Conservation (phyloP, 2,113 vertebrate genomes). For the Misgurnus mizolepis region DNA sequence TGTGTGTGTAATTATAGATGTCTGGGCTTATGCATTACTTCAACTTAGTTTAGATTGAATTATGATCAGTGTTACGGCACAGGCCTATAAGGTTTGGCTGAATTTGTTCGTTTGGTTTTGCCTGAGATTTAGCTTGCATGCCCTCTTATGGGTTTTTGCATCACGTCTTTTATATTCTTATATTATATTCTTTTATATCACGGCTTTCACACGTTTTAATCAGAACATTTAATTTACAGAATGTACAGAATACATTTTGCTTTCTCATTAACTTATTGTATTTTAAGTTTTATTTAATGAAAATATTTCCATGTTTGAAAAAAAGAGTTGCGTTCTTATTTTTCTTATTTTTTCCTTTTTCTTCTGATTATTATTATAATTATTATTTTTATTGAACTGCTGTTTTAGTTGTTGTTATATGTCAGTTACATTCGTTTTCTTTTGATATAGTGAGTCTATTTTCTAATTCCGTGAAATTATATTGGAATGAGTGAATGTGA, state of each 20-base stretch:
- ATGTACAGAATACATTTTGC: not conserved
- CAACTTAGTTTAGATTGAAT: too few relatives aligned
- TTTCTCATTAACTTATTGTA: not conserved
- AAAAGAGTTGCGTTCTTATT: too few relatives aligned
- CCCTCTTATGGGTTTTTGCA: not conserved
- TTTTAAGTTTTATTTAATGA: not conserved
- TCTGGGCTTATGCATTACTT: too few relatives aligned
- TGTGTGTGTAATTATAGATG: too few relatives aligned
- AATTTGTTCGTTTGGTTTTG: conserved; percentile 7
- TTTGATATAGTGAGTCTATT: not conserved
- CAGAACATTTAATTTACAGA: not conserved
- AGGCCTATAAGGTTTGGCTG: not conserved
- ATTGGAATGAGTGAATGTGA: conserved; percentile 34
- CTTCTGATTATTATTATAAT: conserved; percentile 1
- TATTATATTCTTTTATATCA: too few relatives aligned
- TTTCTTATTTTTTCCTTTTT: not conserved
- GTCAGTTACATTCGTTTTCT: not conserved
- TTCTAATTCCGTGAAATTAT: not conserved
- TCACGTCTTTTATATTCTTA: not conserved
- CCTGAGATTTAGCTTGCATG: not conserved
- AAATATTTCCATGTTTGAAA: not conserved
- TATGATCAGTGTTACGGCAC: too few relatives aligned
- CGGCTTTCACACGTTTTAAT: not conserved
- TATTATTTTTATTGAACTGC: not conserved
- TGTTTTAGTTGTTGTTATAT: not conserved